phyloP scores from a whole-genome alignment of 2,888 invertebrate genomes.

The Pachymerium ferrugineum region DNA sequence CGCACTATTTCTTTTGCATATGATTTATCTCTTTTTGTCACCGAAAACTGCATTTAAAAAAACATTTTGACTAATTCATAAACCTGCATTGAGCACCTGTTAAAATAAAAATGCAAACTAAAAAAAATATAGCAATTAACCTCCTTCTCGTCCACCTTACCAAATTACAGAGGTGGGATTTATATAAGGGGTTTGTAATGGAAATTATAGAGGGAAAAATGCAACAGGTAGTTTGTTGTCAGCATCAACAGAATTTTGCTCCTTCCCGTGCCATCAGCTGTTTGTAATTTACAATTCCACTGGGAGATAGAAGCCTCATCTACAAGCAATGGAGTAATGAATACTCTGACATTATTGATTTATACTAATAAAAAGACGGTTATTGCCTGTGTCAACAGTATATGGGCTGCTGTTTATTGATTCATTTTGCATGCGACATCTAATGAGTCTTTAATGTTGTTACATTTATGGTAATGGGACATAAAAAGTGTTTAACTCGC shows the following conservation, averaged over 20 bases:
- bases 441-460: neutral
- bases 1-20: neutral
- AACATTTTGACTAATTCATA: too few relatives aligned
- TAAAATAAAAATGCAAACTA: too few relatives aligned
- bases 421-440: neutral
- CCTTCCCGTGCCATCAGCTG: neutral
- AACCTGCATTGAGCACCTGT: too few relatives aligned
- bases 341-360: neutral
- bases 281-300: neutral
- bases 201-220: neutral
- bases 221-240: slow-evolving; percentile 20
- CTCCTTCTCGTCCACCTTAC: too few relatives aligned
- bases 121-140: too few relatives aligned
- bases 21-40: too few relatives aligned
- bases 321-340: neutral
- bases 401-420: neutral
- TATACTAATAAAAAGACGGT: neutral
- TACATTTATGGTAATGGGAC: neutral
- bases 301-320: neutral
- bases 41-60: too few relatives aligned
- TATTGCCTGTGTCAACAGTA: neutral
- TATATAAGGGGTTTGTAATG: neutral
- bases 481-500: neutral
- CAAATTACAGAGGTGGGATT: neutral
- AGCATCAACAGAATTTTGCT: neutral